Percentiles rank a stretch among this genome's conserved stretches.
These are phyloP conservation scores for Bolinopsis microptera DNA, from an alignment of 37 sponge, comb jelly and placozoan genomes.

Conservation along the genomic window DNA sequence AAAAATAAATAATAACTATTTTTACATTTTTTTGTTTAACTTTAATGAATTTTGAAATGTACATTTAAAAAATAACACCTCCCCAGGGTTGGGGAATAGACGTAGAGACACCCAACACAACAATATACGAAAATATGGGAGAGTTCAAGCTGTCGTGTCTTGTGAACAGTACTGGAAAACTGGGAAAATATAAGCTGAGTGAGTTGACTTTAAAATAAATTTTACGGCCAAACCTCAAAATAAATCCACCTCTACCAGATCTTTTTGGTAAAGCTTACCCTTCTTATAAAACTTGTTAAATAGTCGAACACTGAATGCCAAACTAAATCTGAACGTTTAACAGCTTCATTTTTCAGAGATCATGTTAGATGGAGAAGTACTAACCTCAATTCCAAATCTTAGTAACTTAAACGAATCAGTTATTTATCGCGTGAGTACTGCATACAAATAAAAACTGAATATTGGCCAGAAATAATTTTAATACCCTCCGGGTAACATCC, in stretches of 20 bases:
- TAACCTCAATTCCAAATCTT: background rate
- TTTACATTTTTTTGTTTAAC: background rate
- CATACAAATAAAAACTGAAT: no score
- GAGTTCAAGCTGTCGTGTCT: background rate
- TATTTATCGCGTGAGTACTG: background rate
- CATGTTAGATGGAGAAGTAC: background rate
- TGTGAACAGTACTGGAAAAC: background rate
- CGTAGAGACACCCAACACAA: background rate
- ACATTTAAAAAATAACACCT: background rate
- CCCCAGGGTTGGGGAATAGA: background rate
- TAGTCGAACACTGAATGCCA: no score
- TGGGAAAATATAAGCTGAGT: background rate
- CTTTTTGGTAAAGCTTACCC: no score
- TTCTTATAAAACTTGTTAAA: no score
- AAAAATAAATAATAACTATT: no score
- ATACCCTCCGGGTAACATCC: no score
- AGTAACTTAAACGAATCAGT: background rate
- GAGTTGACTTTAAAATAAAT: background rate
- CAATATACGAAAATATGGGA: slow-evolving; percentile 40
- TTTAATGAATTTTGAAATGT: background rate
- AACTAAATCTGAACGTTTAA: no score
- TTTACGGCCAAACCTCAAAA: no score
- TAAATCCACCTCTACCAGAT: no score
- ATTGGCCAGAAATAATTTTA: no score
- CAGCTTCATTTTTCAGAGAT: no score